A percentile compares a stretch with the other conserved stretches of the same genome.
phyloP scores from a whole-genome alignment of 1,140 invertebrate genomes.

The Trissolcus basalis region DNA sequence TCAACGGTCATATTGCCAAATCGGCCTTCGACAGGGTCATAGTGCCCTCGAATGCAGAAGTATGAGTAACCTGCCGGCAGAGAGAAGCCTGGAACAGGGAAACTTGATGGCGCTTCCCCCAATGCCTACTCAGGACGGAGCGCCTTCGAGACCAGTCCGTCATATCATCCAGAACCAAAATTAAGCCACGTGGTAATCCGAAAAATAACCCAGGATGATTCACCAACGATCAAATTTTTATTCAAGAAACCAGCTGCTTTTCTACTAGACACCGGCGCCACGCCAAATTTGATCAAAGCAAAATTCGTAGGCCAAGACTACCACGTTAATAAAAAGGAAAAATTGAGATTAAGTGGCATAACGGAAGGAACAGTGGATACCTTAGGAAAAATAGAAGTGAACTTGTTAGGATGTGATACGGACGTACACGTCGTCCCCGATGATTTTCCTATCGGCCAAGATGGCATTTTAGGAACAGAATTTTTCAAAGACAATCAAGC shows the following conservation, averaged over 20 bases:
- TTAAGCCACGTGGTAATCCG: too few species aligned
- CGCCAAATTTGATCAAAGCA: not conserved
- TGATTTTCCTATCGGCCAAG: not conserved
- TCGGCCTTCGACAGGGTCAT: too few species aligned
- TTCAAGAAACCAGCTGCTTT: not conserved
- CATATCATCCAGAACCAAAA: too few species aligned
- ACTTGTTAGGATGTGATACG: too few species aligned
- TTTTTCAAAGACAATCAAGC: not conserved
- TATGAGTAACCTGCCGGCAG: too few species aligned
- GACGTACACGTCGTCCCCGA: constrained; percentile 1
- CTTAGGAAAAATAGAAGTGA: too few species aligned
- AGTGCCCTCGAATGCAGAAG: too few species aligned
- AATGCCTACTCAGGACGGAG: too few species aligned
- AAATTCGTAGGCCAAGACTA: not conserved
- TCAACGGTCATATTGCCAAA: too few species aligned
- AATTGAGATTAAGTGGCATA: not conserved
- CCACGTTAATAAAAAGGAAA: not conserved
- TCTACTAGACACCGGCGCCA: not conserved
- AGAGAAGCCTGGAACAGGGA: too few species aligned
- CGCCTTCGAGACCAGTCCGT: too few species aligned
- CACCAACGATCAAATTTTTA: not conserved
- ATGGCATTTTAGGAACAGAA: not conserved
- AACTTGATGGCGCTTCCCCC: too few species aligned
- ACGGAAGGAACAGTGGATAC: not conserved
- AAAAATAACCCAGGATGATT: not conserved